phyloP scores from a whole-genome alignment of 2,888 invertebrate genomes.

The Synergus itoensis region DNA sequence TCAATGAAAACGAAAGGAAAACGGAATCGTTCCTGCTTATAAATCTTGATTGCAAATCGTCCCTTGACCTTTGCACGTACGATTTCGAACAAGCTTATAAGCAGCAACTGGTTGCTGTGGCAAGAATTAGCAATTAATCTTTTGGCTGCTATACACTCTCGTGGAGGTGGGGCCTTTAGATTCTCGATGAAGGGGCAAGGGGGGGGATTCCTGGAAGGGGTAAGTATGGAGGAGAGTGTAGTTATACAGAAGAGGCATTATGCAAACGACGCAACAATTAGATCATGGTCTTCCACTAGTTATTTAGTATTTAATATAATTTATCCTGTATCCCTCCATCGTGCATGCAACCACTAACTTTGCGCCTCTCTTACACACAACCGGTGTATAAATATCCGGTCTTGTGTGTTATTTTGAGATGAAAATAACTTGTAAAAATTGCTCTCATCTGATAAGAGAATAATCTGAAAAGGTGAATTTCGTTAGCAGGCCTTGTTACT shows the following conservation, averaged over 20 bases:
- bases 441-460: background rate
- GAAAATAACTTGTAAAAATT: conserved; percentile 37
- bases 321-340: conserved; percentile 48
- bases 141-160: conserved; percentile 56
- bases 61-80: conserved; percentile 60
- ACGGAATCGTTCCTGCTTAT: conserved; percentile 22
- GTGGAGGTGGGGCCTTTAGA: conserved; percentile 49
- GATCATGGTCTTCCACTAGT: conserved; percentile 66
- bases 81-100: conserved; percentile 49
- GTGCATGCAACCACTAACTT: conserved; percentile 65
- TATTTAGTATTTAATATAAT: conserved; percentile 68
- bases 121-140: conserved; percentile 73
- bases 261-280: conserved; percentile 75
- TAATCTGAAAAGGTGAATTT: background rate
- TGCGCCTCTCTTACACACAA: conserved; percentile 56
- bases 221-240: conserved; percentile 58
- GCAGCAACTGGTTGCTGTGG: conserved; percentile 71
- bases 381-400: conserved; percentile 41
- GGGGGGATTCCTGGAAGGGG: conserved; percentile 47
- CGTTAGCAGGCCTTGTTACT: background rate
- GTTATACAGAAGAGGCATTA: conserved; percentile 70
- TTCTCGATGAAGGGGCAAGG: conserved; percentile 42
- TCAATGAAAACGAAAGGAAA: background rate
- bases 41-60: conserved; percentile 46
- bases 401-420: background rate